Conservation (phyloP, 2,797 vertebrate species). For the Phrynocephalus guinanensis region DNA sequence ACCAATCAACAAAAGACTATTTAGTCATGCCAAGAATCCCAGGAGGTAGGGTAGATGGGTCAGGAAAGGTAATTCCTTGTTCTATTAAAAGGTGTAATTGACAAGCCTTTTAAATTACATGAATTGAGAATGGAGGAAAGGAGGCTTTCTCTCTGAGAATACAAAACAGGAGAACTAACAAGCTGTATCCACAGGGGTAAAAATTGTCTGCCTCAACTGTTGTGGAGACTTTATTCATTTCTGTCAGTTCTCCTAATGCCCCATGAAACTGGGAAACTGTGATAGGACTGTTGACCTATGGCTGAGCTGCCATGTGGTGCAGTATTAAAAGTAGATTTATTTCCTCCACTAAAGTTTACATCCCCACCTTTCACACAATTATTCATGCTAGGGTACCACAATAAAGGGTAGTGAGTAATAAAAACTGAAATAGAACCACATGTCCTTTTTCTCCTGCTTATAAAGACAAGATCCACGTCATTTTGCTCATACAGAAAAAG, state of each 20-base stretch:
- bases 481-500: neutral
- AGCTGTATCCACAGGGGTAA: conserved; percentile 3
- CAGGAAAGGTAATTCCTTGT: conserved; percentile 52
- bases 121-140: conserved; percentile 45
- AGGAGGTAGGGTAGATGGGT: conserved; percentile 49
- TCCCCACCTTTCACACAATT: conserved; percentile 25
- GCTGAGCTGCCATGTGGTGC: conserved; percentile 26
- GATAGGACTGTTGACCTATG: conserved; percentile 28
- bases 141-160: neutral
- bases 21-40: conserved; percentile 36
- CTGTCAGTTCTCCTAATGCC: conserved; percentile 51
- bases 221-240: conserved; percentile 17
- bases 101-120: conserved; percentile 40
- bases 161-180: conserved; percentile 48
- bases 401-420: conserved; percentile 34
- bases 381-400: conserved; percentile 22
- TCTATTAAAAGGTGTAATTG: conserved; percentile 32
- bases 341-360: conserved; percentile 58
- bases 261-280: rapidly evolving
- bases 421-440: conserved; percentile 33
- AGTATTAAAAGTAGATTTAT: neutral
- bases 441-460: neutral
- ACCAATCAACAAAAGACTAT: conserved; percentile 21
- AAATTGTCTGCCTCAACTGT: conserved; percentile 39
- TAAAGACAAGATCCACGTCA: conserved; percentile 17